Evolutionary conservation across 2,888 invertebrate genomes (phyloP), one percentile per base, ranked within the genome.

Genomic region (Nemotelus nigrinus): DNA sequence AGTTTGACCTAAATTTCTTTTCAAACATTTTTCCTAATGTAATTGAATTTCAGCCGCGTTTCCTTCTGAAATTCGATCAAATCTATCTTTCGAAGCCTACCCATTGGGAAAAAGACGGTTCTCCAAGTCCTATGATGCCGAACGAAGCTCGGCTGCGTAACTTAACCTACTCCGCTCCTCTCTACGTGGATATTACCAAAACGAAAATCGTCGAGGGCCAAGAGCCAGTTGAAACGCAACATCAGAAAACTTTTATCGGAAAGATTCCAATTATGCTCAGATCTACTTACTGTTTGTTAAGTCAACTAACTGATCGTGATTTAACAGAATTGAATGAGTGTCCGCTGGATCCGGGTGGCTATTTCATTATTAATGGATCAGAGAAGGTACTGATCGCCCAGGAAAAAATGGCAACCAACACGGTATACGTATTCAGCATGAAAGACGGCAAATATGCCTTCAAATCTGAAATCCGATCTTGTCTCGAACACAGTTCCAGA

Each of bases 61-160:
- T 97, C 88, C 88, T 96, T 57, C 87, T 99, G 5, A 99, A 99
- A 88, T 99, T 99, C 88, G 99, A 98, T 86, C 99, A 99, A 88
- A 99, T 99, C 85, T 99, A 99, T 86, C 88, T 99, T 65, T 99
- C 99, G 0, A 99, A 99, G 87, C 99, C 99, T 2, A 99, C 99
- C 5, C 99, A 99, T 90, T 99, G 99, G 99, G 99, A 99, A 87
- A 99, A 99, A 88, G 99, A 99, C 90, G 99, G 99, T 85, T 97
- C 98, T 0, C 98, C 99, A 10, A 96, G 96, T 78, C 98, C 98
- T 78, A 98, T 99, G 98, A 99, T 99, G 98, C 99, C 99, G 0
- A 99, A 99, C 85, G 99, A 99, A 88, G 99, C 99, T 3, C 92
- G 99, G 80, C 90, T 99, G 76, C 91, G 99, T 78, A 99, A 99